A percentile compares a stretch with the other conserved stretches of the same genome.
Conservation (phyloP, 1,140 invertebrate species). For the Oreohelix idahoensis region DNA sequence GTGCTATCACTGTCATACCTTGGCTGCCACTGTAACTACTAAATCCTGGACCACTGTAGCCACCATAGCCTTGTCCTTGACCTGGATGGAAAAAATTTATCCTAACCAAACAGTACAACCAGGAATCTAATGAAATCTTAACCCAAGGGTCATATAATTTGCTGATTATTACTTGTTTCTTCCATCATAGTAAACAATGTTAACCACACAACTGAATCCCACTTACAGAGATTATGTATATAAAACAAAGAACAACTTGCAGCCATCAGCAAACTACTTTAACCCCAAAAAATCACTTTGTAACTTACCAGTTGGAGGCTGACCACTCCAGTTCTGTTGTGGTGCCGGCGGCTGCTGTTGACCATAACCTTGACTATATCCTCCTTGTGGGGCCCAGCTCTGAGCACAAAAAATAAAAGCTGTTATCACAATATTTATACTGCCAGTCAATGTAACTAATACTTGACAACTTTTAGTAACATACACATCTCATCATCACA, state of each 20-base stretch:
- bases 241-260: too few relatives aligned
- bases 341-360: slow-evolving; percentile 26
- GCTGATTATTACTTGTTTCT: too few relatives aligned
- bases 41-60: slow-evolving; percentile 30
- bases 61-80: slow-evolving; percentile 34
- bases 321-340: slow-evolving; percentile 21
- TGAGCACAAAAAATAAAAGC: neutral
- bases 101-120: too few relatives aligned
- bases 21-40: slow-evolving; percentile 24
- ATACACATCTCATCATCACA: too few relatives aligned
- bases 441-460: too few relatives aligned
- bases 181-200: too few relatives aligned
- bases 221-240: too few relatives aligned
- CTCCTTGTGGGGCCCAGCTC: neutral
- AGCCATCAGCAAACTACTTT: neutral
- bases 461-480: too few relatives aligned
- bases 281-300: neutral
- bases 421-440: too few relatives aligned
- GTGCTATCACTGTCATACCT: slow-evolving; percentile 23
- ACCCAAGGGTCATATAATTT: too few relatives aligned
- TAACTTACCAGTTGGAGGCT: slow-evolving; percentile 11
- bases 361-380: slow-evolving; percentile 27
- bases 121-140: too few relatives aligned
- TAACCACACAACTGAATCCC: too few relatives aligned
- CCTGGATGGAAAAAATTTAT: slow-evolving; percentile 2